phyloP scores from a whole-genome alignment of 2,888 invertebrate species.

The Prenolepis imparis region DNA sequence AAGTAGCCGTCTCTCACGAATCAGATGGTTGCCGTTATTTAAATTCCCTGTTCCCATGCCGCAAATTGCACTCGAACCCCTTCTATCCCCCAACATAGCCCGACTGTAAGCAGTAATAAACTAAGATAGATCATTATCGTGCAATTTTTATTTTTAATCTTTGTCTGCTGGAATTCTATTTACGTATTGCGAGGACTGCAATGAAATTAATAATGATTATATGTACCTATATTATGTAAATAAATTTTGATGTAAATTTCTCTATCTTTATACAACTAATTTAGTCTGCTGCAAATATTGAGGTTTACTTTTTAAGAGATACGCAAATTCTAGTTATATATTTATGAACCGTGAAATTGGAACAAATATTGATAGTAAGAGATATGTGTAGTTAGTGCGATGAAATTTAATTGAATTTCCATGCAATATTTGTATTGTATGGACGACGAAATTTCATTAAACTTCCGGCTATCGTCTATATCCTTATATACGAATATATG shows the following conservation, averaged over 20 bases:
- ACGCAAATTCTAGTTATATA: slow-evolving; percentile 25
- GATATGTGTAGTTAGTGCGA: slow-evolving; percentile 1
- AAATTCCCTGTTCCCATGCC: neutral
- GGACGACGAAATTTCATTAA: slow-evolving; percentile 25
- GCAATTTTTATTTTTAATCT: slow-evolving; percentile 18
- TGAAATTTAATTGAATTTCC: slow-evolving; percentile 30
- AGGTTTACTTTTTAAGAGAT: neutral
- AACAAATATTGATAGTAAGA: neutral
- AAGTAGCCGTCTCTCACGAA: slow-evolving; percentile 7
- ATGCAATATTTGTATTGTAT: neutral
- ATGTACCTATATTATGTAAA: neutral
- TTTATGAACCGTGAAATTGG: slow-evolving; percentile 13
- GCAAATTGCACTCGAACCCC: slow-evolving; percentile 8
- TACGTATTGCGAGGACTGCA: neutral
- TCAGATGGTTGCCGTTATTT: slow-evolving; percentile 10
- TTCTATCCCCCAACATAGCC: neutral
- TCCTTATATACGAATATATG: neutral
- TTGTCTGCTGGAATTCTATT: neutral
- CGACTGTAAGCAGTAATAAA: slow-evolving; percentile 8
- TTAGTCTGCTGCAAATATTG: neutral
- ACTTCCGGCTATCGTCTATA: neutral
- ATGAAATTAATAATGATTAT: neutral
- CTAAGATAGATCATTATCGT: slow-evolving; percentile 14
- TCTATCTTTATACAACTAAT: neutral
- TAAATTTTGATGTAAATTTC: neutral